These are phyloP conservation scores for Sphaerodactylus townsendi DNA, from an alignment of 2,113 vertebrate species.

Conservation along the genomic window DNA sequence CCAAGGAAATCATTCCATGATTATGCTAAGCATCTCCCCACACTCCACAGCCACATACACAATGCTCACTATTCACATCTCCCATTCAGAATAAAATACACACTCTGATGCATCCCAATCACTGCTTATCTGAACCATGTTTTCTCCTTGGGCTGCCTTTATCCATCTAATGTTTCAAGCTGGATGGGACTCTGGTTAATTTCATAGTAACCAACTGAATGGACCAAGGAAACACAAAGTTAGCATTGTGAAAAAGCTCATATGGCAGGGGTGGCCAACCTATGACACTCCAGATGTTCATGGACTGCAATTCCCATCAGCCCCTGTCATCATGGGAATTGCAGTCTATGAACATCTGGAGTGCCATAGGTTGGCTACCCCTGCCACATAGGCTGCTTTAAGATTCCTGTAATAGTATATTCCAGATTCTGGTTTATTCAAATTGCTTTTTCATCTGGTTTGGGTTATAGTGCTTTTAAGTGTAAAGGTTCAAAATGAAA, in stretches of 20 bases:
- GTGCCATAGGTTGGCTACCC: no score
- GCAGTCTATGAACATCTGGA: no score
- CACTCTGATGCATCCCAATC: background rate
- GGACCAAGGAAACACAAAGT: background rate
- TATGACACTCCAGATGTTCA: no score
- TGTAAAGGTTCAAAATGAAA: background rate
- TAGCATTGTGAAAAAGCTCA: background rate
- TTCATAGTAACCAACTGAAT: background rate
- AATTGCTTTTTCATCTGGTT: background rate
- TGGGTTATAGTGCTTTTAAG: background rate
- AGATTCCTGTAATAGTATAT: background rate
- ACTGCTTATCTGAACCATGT: background rate
- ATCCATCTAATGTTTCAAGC: background rate
- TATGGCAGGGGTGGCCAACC: no score
- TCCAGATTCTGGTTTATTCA: background rate
- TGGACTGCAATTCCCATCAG: no score
- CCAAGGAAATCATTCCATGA: slow-evolving; percentile 1
- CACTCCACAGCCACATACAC: background rate
- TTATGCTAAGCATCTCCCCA: background rate
- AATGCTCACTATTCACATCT: background rate
- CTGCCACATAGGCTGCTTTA: background rate
- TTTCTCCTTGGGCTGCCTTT: background rate
- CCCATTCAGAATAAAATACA: background rate
- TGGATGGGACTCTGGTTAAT: background rate
- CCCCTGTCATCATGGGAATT: no score